Evolutionary conservation across 2,888 invertebrate genomes (phyloP).

Genomic region (Mylabris sibirica): DNA sequence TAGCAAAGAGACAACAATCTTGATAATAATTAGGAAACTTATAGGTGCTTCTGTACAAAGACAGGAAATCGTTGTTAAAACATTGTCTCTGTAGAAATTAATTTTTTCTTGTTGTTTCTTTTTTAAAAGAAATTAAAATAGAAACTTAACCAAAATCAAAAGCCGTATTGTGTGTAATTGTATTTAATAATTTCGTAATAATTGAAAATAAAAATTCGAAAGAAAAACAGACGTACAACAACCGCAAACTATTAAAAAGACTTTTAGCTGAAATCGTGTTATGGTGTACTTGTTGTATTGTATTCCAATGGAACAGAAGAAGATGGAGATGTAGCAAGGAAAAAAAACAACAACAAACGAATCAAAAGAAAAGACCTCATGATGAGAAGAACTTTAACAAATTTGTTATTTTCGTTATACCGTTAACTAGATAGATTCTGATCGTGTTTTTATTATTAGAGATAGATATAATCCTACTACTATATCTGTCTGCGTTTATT

Average conservation of each 20-base stretch:
- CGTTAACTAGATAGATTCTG: constrained; percentile 10
- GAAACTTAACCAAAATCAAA: background rate
- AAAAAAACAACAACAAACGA: background rate
- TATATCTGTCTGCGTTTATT: background rate
- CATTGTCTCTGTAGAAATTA: background rate
- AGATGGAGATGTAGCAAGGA: background rate
- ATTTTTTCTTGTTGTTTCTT: background rate
- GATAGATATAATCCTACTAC: background rate
- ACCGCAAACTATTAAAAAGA: constrained; percentile 8
- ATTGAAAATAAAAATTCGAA: background rate
- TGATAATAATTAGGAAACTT: background rate
- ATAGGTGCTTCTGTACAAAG: background rate
- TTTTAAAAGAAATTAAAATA: background rate
- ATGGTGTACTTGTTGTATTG: background rate
- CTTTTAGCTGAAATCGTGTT: constrained; percentile 8
- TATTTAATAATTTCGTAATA: background rate
- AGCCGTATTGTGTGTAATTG: background rate
- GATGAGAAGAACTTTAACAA: constrained; percentile 4
- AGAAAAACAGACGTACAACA: background rate
- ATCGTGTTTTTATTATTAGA: constrained; percentile 5
- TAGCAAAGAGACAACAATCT: background rate
- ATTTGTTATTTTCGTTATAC: constrained; percentile 5
- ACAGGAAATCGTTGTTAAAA: background rate
- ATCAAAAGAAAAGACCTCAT: constrained; percentile 1
- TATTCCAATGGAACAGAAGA: background rate